phyloP scores from a whole-genome alignment of 92 coral and sea anemone species.

The Parazoanthus darwini region DNA sequence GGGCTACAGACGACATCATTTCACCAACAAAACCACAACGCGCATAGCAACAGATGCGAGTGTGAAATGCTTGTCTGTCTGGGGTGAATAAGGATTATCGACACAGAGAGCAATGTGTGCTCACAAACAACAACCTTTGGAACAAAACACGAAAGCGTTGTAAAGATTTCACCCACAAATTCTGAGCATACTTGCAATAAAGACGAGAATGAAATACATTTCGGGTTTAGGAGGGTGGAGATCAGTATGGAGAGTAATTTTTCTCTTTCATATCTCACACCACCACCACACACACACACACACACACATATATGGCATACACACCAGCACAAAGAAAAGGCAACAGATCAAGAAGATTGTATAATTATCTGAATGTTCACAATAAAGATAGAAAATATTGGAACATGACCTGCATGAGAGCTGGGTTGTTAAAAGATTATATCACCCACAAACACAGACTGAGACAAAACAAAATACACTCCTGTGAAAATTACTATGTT shows the following conservation, averaged over 20 bases:
- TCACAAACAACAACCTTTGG: too few species aligned
- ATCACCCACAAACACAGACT: background rate
- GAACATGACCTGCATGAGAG: background rate
- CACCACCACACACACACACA: background rate
- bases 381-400: too few species aligned
- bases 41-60: too few species aligned
- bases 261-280: background rate
- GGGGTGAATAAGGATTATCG: too few species aligned
- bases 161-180: background rate
- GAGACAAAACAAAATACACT: background rate
- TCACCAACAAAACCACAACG: too few species aligned
- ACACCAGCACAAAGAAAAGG: background rate
- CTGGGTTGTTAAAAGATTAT: too few species aligned
- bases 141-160: background rate
- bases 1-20: too few species aligned
- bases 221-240: background rate
- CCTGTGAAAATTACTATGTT: background rate
- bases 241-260: too few species aligned
- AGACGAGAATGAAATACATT: background rate
- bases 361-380: too few species aligned
- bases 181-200: background rate
- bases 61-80: too few species aligned
- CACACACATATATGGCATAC: background rate
- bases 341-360: background rate
- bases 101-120: too few species aligned